Evolutionary conservation across 1,140 invertebrate genomes (phyloP), one percentile per base, ranked within the genome.

Genomic region (Zaprionus ghesquierei): DNA sequence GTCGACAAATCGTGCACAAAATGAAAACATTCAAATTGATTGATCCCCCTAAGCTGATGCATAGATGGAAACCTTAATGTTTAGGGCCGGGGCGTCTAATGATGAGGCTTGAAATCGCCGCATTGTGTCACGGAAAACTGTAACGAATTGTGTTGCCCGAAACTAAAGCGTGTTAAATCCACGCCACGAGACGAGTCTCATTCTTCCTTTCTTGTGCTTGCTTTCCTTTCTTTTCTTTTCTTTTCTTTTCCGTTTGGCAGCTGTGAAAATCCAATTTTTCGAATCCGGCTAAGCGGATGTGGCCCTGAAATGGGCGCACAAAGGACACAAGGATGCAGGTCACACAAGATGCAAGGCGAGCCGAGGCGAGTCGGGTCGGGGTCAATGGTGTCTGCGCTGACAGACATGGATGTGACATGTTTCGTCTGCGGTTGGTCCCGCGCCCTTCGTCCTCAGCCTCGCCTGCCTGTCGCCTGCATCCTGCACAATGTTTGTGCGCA

Each of bases 211-310:
- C 31, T 33, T 31, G 9, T 2, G 13, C 13, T 38, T 5, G n/a
- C 33, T 38, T 29, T 29, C 27, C 9, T 29, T 29, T 29, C 6
- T 55, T 51, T 46, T 72, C 27, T 60, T 69, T 54, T 41, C 55
- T 58, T 15, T 31, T 35, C 13, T 10, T 59, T 23, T 20, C 18
- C 27, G 31, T 58, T 58, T 86, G 79, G 66, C 79, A 87, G 79
- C 84, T 87, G 84, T 84, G 84, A 87, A 89, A 89, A 87, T 87
- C 79, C 84, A 87, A 89, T 87, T 86, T 87, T 44, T 60, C 71
- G 69, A 33, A 59, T 69, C 63, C 65, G 9, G 1, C 69, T 85
- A 86, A 85, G 81, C 81, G 81, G 81, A 85, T 85, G 81, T 81
- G 49, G 70, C 15, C 63, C 56, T 60, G 63, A 64, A 62, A 64